A percentile compares a stretch with the other conserved stretches of the same genome.
Conservation (phyloP, 2,797 vertebrate genomes). For the Arrhamphus sclerolepis region DNA sequence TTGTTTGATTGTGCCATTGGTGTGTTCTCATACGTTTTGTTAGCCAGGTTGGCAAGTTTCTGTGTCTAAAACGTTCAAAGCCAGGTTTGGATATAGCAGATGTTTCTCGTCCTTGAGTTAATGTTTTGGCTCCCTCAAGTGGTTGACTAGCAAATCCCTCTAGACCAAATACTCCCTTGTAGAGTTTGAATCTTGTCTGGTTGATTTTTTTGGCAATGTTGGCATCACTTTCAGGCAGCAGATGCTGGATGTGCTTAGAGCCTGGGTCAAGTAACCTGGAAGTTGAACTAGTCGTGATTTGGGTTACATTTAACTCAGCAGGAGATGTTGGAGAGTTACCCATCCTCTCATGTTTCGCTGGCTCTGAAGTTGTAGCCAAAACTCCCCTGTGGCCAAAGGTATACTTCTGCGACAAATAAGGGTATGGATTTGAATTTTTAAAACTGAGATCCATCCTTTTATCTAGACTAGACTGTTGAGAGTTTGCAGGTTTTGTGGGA, state of each 20-base stretch:
- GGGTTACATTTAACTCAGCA: not conserved
- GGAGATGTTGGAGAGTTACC: slow-evolving; percentile 5
- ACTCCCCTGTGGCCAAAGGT: slow-evolving; percentile 43
- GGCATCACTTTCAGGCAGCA: not conserved
- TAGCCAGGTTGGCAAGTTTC: slow-evolving; percentile 19
- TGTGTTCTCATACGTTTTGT: slow-evolving; percentile 14
- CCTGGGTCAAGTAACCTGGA: not conserved
- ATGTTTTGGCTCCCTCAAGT: slow-evolving; percentile 51
- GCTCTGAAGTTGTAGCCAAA: not conserved
- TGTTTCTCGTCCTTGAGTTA: not conserved
- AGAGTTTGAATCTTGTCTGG: not conserved
- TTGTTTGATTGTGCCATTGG: slow-evolving; percentile 10
- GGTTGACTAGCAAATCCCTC: slow-evolving; percentile 31
- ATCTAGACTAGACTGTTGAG: not conserved
- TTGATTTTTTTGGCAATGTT: not conserved
- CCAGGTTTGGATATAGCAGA: not conserved
- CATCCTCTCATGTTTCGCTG: not conserved
- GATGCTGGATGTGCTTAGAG: not conserved
- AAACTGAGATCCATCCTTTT: slow-evolving; percentile 1
- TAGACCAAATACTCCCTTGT: slow-evolving; percentile 16
- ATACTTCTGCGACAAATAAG: slow-evolving; percentile 38
- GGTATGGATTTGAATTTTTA: slow-evolving; percentile 4
- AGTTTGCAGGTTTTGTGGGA: not conserved
- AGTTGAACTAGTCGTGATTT: not conserved
- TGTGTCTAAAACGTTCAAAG: slow-evolving; percentile 9